Evolutionary conservation across 2,113 vertebrate genomes (phyloP), one percentile per base, ranked within the genome.

Genomic region (Prionailurus viverrinus): DNA sequence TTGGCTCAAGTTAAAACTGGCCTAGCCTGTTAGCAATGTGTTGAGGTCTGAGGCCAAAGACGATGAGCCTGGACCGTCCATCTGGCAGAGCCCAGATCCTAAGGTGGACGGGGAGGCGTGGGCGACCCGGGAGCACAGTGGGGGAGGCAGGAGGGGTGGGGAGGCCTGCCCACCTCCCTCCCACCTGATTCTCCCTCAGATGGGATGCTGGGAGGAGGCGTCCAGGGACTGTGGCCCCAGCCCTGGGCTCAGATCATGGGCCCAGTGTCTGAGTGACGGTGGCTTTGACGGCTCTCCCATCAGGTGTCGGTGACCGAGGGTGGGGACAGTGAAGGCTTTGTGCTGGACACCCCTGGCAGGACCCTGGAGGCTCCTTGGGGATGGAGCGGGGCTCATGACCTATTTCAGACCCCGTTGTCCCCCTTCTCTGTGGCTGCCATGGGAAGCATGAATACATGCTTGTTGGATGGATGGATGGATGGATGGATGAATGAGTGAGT

Each of bases 1-100:
- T 94, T 16, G 93, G 94, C 92, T 96, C 93, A 65, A 96, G 94
- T 97, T 92, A 79, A 96, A 92, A 53, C 69, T 88, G 94, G 97
- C 71, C 14, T 33, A 76, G 88, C 68, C 95, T 36, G 82, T 66
- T 27, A 73, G 95, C 90, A 71, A 29, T 53, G 78, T 82, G 89
- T 51, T 31, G 89, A 55, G 95, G 80, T 95, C 94, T 87, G 48
- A 63, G 88, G 95, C 81, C 76, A 69, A 9, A 82, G 93, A 96
- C 82, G 97, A 95, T 80, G 96, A 91, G 63, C 45, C 27, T 21
- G 73, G 69, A 29, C 68, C 13, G 61, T 66, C 71, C 53, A 82
- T 61, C 91, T 78, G 93, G 89, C 82, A 36, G 79, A 93, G 58
- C 66, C 73, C 69, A 16, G 51, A 55, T 58, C 89, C 86, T 29